A percentile compares a stretch with the other conserved stretches of the same genome.
These are phyloP conservation scores for Bombyx huttoni DNA, from an alignment of 2,888 invertebrate genomes.

Conservation along the genomic window DNA sequence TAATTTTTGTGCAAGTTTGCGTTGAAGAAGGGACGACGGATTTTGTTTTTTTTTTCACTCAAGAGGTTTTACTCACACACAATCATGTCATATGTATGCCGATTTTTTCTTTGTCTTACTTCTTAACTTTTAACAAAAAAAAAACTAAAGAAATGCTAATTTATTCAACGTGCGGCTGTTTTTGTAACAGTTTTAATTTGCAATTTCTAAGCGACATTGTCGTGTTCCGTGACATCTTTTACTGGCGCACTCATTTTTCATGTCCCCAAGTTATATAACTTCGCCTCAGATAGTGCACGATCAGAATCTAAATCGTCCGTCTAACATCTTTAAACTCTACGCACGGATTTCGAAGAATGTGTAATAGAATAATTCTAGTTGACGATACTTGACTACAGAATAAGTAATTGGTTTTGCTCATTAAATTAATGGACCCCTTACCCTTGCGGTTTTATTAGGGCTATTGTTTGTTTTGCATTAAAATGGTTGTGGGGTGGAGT, in stretches of 20 bases:
- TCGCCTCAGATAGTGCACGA: background rate
- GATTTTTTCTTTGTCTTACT: conserved; percentile 19
- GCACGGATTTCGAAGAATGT: conserved; percentile 1
- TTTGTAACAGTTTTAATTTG: background rate
- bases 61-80: no score
- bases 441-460: conserved; percentile 1
- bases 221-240: conserved; percentile 3
- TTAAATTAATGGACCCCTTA: conserved; percentile 6
- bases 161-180: background rate
- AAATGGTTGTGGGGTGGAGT: conserved; percentile 12
- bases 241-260: background rate
- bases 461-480: conserved; percentile 8
- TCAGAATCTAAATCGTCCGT: background rate
- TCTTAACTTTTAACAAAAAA: background rate
- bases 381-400: conserved; percentile 6
- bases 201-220: background rate
- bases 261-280: conserved; percentile 1
- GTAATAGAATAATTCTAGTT: conserved; percentile 5
- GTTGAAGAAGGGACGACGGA: no score
- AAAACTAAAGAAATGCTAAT: background rate
- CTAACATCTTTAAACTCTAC: conserved; percentile 1
- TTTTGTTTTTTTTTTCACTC: no score
- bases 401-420: conserved; percentile 12
- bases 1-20: no score
- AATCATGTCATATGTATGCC: background rate